Conservation (phyloP, 2,797 vertebrate species). For the Trachurus trachurus region DNA sequence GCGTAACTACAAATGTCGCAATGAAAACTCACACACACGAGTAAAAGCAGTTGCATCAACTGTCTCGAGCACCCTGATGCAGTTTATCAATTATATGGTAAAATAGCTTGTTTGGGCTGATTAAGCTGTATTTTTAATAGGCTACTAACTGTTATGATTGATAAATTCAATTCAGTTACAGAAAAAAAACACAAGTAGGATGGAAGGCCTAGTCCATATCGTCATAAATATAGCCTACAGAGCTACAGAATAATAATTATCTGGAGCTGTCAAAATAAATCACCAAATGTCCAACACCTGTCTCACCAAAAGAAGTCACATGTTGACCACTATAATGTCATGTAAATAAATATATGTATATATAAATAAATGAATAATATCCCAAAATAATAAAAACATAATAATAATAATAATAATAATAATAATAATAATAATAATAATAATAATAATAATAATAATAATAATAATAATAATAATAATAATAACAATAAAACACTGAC, state of each 20-base stretch:
- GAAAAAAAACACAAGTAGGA: not conserved
- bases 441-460: too few relatives aligned
- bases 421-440: too few relatives aligned
- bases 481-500: not conserved
- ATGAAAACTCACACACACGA: too few relatives aligned
- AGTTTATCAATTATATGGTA: not conserved
- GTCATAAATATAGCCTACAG: not conserved
- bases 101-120: not conserved
- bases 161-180: not conserved
- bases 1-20: too few relatives aligned
- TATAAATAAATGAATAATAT: too few relatives aligned
- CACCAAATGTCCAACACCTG: too few relatives aligned
- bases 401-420: too few relatives aligned
- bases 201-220: not conserved
- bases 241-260: not conserved
- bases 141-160: too few relatives aligned
- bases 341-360: too few relatives aligned
- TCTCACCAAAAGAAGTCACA: not conserved
- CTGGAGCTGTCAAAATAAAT: not conserved
- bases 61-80: not conserved
- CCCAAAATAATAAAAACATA: too few relatives aligned
- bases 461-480: too few relatives aligned
- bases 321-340: not conserved
- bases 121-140: not conserved
- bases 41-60: not conserved